These are phyloP conservation scores for Myotis pilosus DNA, from an alignment of 2,797 vertebrate genomes.

Conservation along the genomic window DNA sequence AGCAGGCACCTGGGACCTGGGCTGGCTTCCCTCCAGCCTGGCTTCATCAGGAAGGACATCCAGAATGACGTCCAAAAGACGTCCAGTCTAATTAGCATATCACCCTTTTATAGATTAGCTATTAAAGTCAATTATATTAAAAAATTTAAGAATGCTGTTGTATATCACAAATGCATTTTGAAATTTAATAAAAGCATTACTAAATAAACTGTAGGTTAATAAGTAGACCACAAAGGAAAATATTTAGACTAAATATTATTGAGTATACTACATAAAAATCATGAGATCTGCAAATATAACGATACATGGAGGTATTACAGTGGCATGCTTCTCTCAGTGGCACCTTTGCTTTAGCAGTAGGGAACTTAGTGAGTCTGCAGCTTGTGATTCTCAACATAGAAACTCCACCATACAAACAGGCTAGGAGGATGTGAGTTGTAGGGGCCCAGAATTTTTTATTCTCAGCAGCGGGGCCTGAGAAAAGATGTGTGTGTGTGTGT, in stretches of 20 bases:
- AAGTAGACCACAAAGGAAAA: neutral
- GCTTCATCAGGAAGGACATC: no score
- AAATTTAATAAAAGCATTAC: neutral
- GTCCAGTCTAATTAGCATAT: no score
- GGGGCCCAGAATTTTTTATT: neutral
- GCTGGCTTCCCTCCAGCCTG: no score
- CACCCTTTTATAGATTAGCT: neutral
- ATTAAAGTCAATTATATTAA: neutral
- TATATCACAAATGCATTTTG: neutral
- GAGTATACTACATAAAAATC: neutral
- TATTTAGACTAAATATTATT: neutral
- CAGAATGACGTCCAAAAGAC: no score
- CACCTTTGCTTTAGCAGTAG: neutral
- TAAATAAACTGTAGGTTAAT: neutral
- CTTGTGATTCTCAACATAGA: neutral
- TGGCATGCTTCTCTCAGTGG: neutral
- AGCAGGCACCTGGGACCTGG: no score
- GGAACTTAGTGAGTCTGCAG: neutral
- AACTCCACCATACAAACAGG: neutral
- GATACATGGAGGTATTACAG: neutral
- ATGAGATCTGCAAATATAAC: neutral
- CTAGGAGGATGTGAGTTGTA: no score
- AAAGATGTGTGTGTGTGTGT: neutral
- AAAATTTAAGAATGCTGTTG: neutral
- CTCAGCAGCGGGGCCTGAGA: neutral